Evolutionary conservation across 2,113 vertebrate species (phyloP), one percentile per base, ranked within the genome.

Genomic region (Eublepharis macularius): DNA sequence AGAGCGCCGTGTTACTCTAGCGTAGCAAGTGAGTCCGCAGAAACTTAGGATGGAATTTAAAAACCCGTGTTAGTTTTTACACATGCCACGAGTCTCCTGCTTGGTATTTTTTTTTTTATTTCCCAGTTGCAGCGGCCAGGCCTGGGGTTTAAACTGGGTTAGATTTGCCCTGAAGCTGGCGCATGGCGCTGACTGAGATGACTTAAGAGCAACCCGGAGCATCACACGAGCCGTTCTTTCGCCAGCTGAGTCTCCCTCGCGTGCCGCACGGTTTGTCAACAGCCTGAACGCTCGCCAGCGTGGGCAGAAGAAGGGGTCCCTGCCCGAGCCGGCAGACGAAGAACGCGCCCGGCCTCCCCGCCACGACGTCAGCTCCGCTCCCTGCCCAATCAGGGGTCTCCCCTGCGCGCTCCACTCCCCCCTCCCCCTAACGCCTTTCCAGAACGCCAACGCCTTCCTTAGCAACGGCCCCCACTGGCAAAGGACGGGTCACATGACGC

Each of bases 381-480:
- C 32, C n/a, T 32, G 21, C 41, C 32, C 74, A 41, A 45, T 32
- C 78, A 24, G 13, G 3, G 21, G 13, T 17, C n/a, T 43, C 7
- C 36, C 34, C 11, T 26, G 6, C 63, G 51, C 49, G 68, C 76
- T 2, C 47, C 51, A 2, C 32, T n/a, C n/a, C n/a, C n/a, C n/a
- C n/a, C n/a, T n/a, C n/a, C n/a, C n/a, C n/a, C 17, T 1, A 7
- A 17, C 3, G 3, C 1, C 68, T 47, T 6, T 13, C 51, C 2
- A 1, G 26, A 32, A 17, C 51, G 41, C 68, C 41, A 60, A 60
- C 57, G 34, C 21, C 43, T 19, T 45, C 76, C 41, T 9, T 2
- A 34, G 16, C 49, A 0, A 4, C 51, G 57, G 1, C 3, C 13
- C 0, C 45, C 1, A 4, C 13, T 5, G 2, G 2, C 0, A 1